Evolutionary conservation across 2,113 vertebrate species (phyloP), one percentile per base, ranked within the genome.

Genomic region (Scomber scombrus): DNA sequence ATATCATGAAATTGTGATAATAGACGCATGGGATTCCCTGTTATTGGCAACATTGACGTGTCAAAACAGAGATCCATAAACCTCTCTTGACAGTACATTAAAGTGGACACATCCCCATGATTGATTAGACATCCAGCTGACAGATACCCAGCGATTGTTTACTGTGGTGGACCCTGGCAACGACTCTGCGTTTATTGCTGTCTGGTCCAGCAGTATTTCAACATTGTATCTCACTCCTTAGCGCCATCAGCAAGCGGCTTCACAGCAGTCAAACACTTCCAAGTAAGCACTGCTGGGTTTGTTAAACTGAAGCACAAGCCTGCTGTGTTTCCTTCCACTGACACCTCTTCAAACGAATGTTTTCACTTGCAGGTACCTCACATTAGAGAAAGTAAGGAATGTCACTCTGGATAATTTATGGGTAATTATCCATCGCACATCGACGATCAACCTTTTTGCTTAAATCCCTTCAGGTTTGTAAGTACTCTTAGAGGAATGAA

Each of bases 121-220:
- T 89, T 92, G 90, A 94, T 91, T 87, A 82, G 90, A 90, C 76
- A 83, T 84, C 80, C 65, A 67, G 74, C 84, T 93, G 92, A 94
- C 94, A 93, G 84, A 85, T 81, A 78, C 81, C 81, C 71, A 1
- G 18, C 29, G 85, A 88, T 93, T 93, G 92, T 95, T 94, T 95
- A 93, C 92, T 84, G 90, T 91, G 85, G 84, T 87, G 80, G 85
- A 89, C 85, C 86, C 89, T 84, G 85, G 86, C 86, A 86, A 85
- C 86, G 88, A 91, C 89, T 85, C 75, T 82, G 76, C 81, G 81
- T 92, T 94, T 93, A 95, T 94, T 88, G 93, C 92, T 84, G 90
- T 92, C 87, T 90, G 80, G 52, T 85, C 68, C 47, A 54, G 92
- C 81, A 82, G 88, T 94, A 94, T 95, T 94, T 95, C 93, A 94